Evolutionary conservation across 2,113 vertebrate genomes (phyloP), one percentile per base, ranked within the genome.

Genomic region (Erinaceus europaeus): DNA sequence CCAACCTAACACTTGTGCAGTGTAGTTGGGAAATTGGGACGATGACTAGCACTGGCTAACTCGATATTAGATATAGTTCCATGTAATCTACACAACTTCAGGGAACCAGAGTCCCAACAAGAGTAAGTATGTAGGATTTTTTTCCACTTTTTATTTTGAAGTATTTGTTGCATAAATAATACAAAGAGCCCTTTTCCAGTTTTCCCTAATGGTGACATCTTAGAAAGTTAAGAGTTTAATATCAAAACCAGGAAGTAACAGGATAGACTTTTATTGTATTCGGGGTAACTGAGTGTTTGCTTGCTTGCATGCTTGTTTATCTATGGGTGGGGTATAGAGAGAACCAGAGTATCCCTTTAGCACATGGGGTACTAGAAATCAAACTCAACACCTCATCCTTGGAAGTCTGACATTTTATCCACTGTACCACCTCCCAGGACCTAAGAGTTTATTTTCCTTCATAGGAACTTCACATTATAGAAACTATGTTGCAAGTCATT

Each of bases 401-500:
- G n/a, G n/a, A n/a, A n/a, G n/a, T n/a, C n/a, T n/a, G n/a, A n/a
- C n/a, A n/a, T n/a, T n/a, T n/a, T n/a, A n/a, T n/a, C n/a, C n/a
- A n/a, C n/a, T n/a, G n/a, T n/a, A n/a, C n/a, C n/a, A n/a, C n/a
- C n/a, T n/a, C n/a, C n/a, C n/a, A n/a, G n/a, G n/a, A n/a, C n/a
- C n/a, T n/a, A n/a, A n/a, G 40, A 52, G n/a, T 84, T 36, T 82
- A 18, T 65, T 82, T 82, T 85, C 15, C 59, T 78, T 77, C n/a
- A 73, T 68, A 42, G 61, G 36, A 74, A 71, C 75, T 55, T 20
- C 59, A 74, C 34, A 38, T 73, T 55, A 67, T 76, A 50, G 48
- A 71, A 42, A 42, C 38, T 67, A 27, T n/a, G 61, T 67, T 76
- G 12, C 61, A 1, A 55, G 55, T 75, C 46, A 32, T 50, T 72